phyloP scores from a whole-genome alignment of 1,140 invertebrate genomes.

The Adoxophyes honmai region DNA sequence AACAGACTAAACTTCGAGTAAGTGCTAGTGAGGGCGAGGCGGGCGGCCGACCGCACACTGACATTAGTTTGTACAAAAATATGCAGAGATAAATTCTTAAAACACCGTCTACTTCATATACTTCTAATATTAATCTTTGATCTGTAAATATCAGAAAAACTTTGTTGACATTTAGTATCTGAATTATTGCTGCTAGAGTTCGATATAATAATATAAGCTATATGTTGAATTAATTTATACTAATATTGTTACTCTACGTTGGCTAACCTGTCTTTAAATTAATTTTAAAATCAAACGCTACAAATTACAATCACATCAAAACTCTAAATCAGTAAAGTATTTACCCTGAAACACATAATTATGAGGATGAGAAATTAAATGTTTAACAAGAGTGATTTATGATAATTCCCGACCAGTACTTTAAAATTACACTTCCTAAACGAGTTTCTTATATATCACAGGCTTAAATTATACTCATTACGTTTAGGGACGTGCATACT shows the following conservation, averaged over 20 bases:
- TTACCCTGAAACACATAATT: slow-evolving; percentile 9
- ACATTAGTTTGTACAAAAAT: slow-evolving; percentile 65
- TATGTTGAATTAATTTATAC: slow-evolving; percentile 8
- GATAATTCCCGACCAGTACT: slow-evolving; percentile 28
- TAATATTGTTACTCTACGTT: not conserved
- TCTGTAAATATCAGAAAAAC: slow-evolving; percentile 10
- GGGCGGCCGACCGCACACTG: slow-evolving; percentile 17
- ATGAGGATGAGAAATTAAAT: slow-evolving; percentile 9
- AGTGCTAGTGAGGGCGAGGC: slow-evolving; percentile 46
- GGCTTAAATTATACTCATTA: slow-evolving; percentile 73
- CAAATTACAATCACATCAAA: not conserved
- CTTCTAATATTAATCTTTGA: slow-evolving; percentile 12
- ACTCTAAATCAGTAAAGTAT: not conserved
- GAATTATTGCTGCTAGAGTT: slow-evolving; percentile 11
- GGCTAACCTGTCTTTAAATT: slow-evolving; percentile 7
- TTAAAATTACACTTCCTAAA: slow-evolving; percentile 44
- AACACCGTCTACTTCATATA: slow-evolving; percentile 41
- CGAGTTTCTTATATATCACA: slow-evolving; percentile 71
- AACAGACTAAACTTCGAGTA: slow-evolving; percentile 46
- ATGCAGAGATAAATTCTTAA: slow-evolving; percentile 56
- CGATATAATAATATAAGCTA: slow-evolving; percentile 10
- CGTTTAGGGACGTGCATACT: slow-evolving; percentile 72
- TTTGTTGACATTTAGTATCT: slow-evolving; percentile 12
- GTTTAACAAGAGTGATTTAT: slow-evolving; percentile 19
- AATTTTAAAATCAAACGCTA: not conserved